A percentile compares a stretch with the other conserved stretches of the same genome.
phyloP scores from a whole-genome alignment of 2,113 vertebrate species.

The Xiphias gladius region DNA sequence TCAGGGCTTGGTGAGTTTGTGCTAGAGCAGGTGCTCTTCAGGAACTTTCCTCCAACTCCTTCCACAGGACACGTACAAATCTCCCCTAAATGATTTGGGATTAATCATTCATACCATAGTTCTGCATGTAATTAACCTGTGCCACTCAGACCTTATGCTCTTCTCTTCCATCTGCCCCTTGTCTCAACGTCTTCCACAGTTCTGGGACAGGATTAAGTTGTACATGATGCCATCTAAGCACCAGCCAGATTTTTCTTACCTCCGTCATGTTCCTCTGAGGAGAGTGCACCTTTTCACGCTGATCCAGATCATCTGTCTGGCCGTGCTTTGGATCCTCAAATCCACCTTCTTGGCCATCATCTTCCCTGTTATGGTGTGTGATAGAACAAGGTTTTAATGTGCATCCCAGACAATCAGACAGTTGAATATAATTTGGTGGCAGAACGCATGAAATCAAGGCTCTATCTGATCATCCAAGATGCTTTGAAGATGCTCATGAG shows the following conservation, averaged over 20 bases:
- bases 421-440: background rate
- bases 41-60: background rate
- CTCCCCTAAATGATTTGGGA: background rate
- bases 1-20: background rate
- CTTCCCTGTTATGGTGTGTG: conserved; percentile 90
- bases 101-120: conserved; percentile 12
- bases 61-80: conserved; percentile 6
- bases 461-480: no score
- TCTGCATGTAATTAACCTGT: conserved; percentile 24
- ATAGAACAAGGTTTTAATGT: background rate
- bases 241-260: conserved; percentile 93
- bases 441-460: no score
- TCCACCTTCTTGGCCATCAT: conserved; percentile 88
- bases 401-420: background rate
- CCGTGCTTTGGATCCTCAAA: conserved; percentile 93
- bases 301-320: conserved; percentile 91
- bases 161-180: background rate
- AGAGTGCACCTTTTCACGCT: conserved; percentile 95
- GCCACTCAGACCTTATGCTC: background rate
- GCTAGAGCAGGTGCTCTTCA: conserved; percentile 1
- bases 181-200: conserved; percentile 75
- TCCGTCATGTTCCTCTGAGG: conserved; percentile 93
- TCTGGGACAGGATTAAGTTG: conserved; percentile 97
- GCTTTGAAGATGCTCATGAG: no score
- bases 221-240: conserved; percentile 98